Base-by-base conservation (phyloP, 2,797 vertebrate species). In the Enoplosus armatus region DNA sequence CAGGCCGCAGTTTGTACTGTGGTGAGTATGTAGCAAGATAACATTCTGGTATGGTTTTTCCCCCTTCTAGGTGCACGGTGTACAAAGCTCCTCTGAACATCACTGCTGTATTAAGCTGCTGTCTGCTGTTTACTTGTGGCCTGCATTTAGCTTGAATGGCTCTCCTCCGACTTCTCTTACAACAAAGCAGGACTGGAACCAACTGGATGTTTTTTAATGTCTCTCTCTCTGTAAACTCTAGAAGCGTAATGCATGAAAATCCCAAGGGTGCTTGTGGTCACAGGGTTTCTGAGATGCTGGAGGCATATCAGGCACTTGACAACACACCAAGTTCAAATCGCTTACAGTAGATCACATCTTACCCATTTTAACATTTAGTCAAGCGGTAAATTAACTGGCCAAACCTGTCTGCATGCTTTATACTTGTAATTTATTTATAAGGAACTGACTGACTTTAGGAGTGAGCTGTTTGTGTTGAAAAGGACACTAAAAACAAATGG, bases 271-370 rank as follows among this genome's bases (percentile, higher is more conserved):
- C 60, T 64, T 48, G 48, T 64, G 71, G 77, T 73, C 77, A 75
- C 72, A 53, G 29, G n/a, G 48, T 75, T 75, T 81, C 54, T 54
- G 59, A 76, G 45, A 64, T 60, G 74, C 78, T 75, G 45, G 63
- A 79, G 50, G 72, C 75, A 14, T 53, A 37, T 69, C 63, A 53
- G 75, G 29, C 50, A 71, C 67, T 59, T 69, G 69, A 73, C 66
- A 76, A 69, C 56, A 79, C 18, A 51, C 60, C 51, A 18, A 53
- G 55, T 50, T 72, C 6, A 1, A 75, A 74, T 80, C 71, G n/a
- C 47, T 76, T 75, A 59, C 65, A 74, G 65, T 50, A 47, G 76
- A 81, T 85, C 66, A 66, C 48, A 54, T 82, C 56, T 51, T 47
- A 43, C 10, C 39, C 12, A 24, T 64, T 83, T 80, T 63, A 76